phyloP scores from a whole-genome alignment of 2,797 vertebrate species.

The Zenarchopterus dispar region DNA sequence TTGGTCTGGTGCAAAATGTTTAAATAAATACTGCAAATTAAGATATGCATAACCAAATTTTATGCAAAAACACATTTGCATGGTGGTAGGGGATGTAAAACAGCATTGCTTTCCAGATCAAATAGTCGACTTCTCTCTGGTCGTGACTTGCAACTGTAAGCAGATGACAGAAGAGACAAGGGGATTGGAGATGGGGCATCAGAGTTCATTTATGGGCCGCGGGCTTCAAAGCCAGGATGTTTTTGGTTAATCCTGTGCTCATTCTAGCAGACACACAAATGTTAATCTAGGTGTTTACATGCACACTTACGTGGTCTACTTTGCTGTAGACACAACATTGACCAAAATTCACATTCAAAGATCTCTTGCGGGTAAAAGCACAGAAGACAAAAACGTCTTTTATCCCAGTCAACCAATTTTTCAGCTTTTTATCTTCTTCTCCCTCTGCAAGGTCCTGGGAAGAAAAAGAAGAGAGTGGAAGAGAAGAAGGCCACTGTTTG shows the following conservation, averaged over 20 bases:
- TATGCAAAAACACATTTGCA: slow-evolving; percentile 5
- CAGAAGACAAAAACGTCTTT: slow-evolving; percentile 52
- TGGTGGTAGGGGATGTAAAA: slow-evolving; percentile 33
- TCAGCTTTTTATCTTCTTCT: slow-evolving; percentile 21
- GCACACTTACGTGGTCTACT: slow-evolving; percentile 51
- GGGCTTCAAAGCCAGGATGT: slow-evolving; percentile 63
- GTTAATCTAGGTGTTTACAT: slow-evolving; percentile 66
- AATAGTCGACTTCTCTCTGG: slow-evolving; percentile 33
- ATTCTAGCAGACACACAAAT: slow-evolving; percentile 62
- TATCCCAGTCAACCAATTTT: slow-evolving; percentile 41
- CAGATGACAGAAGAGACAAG: slow-evolving; percentile 53
- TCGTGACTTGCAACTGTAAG: slow-evolving; percentile 44
- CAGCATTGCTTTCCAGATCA: slow-evolving; percentile 30
- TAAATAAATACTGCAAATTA: no score
- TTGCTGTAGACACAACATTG: slow-evolving; percentile 47
- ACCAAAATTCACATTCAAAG: slow-evolving; percentile 37
- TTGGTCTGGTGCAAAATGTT: not conserved
- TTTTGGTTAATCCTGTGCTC: slow-evolving; percentile 68
- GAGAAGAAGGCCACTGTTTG: slow-evolving; percentile 77
- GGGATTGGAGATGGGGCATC: slow-evolving; percentile 59
- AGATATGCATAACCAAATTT: slow-evolving; percentile 1
- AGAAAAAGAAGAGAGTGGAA: slow-evolving; percentile 62
- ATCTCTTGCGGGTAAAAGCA: slow-evolving; percentile 41
- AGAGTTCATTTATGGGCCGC: slow-evolving; percentile 65
- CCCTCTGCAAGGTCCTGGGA: slow-evolving; percentile 64